Base-by-base conservation (phyloP, 2,888 invertebrate species). In the Melanostoma mellinum region DNA sequence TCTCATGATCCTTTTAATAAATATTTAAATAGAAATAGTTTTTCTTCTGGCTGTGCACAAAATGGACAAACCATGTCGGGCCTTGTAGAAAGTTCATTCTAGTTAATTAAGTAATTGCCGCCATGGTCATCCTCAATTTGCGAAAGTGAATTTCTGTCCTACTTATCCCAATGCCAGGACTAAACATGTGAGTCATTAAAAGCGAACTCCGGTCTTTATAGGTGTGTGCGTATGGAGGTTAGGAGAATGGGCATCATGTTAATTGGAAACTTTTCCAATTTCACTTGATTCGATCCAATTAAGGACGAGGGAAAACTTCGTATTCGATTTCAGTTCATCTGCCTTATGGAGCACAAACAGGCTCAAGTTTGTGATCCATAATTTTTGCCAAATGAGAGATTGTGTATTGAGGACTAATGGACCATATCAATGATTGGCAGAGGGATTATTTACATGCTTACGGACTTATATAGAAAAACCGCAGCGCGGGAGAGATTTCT, bases 181-280 rank as follows among this genome's bases (percentile, higher is more conserved):
- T 10, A 48, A 63, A 48, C 36, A 35, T 63, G 63, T 61, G 65
- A 77, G 53, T 77, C 69, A 72, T 67, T 72, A 73, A 68, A 60
- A 40, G 20, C 20, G 42, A 63, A 56, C 53, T 61, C 48, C n/a
- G 53, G 65, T 46, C 53, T 73, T 52, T 60, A 72, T 72, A 52
- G 78, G 56, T 60, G 40, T 46, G 8, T 46, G 40, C 32, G 9
- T 38, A 3, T 20, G 10, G 50, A 42, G 10, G 35, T 42, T 71
- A 48, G 46, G 63, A 20, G 38, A 36, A 6, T 63, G 44, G 30
- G 6, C 63, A 58, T 71, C 78, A 71, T 79, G 74, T 74, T 84
- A 84, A 84, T 84, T 79, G 84, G 75, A 85, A 85, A 85, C 80
- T 85, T 85, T 85, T 85, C 85, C 67, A 80, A 85, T 85, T 85